Conservation (phyloP, 2,797 vertebrate genomes). For the Gobio occitaniae region DNA sequence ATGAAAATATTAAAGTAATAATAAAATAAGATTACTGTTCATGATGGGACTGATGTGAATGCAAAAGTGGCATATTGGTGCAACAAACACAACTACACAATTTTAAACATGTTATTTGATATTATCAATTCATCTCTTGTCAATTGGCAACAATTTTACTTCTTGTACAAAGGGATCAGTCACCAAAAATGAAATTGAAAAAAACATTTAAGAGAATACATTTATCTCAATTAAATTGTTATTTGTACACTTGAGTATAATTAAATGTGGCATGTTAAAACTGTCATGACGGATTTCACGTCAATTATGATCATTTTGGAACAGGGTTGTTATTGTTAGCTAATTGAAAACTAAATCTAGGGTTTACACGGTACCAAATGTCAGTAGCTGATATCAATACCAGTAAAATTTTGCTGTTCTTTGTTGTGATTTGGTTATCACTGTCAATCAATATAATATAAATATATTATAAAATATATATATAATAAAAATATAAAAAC, state of each 20-base stretch:
- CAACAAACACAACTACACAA: neutral
- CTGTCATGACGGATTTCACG: neutral
- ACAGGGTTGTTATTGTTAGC: no score
- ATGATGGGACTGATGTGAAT: neutral
- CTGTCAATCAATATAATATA: no score
- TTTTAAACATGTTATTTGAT: neutral
- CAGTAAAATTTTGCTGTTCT: no score
- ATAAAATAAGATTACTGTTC: neutral
- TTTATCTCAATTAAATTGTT: no score
- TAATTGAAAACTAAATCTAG: no score
- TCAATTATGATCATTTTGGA: neutral
- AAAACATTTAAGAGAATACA: no score
- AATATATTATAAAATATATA: no score
- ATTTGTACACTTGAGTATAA: neutral
- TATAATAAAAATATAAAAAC: no score
- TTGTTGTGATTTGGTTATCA: no score
- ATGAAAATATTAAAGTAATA: slow-evolving; percentile 7
- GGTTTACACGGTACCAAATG: no score
- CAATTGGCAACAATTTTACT: neutral
- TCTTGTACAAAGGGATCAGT: neutral
- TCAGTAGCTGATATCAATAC: no score
- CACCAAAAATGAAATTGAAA: neutral
- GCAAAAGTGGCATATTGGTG: neutral
- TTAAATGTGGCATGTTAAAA: neutral
- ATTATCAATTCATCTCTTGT: neutral